Percentiles rank a stretch among this genome's conserved stretches.
phyloP scores from a whole-genome alignment of 2,797 vertebrate species.

The Siniperca scherzeri region DNA sequence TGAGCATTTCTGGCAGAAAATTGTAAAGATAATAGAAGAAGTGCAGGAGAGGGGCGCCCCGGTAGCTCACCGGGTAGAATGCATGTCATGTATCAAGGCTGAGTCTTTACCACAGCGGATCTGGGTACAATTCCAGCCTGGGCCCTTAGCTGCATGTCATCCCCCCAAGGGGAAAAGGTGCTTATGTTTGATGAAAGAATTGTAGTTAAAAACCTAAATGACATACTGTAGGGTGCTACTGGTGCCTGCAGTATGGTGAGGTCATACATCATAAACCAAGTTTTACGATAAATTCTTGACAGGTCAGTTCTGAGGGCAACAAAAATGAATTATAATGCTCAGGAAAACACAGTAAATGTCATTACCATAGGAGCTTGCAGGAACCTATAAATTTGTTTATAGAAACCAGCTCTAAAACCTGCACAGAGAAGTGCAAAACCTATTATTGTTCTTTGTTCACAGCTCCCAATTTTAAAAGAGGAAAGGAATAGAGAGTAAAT shows the following conservation, averaged over 20 bases:
- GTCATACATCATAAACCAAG: slow-evolving; percentile 17
- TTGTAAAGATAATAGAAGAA: not conserved
- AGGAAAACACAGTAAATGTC: slow-evolving; percentile 37
- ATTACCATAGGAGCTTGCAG: slow-evolving; percentile 18
- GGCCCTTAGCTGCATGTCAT: too few species aligned
- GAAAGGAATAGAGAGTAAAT: not conserved
- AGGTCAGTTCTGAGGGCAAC: slow-evolving; percentile 16
- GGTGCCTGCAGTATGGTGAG: not conserved
- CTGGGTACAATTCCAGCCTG: too few species aligned
- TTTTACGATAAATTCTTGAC: slow-evolving; percentile 27
- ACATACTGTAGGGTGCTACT: not conserved
- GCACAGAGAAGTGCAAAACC: slow-evolving; percentile 5
- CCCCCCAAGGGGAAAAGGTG: not conserved
- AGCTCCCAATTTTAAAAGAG: slow-evolving; percentile 4
- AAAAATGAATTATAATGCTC: slow-evolving; percentile 30
- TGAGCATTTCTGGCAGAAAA: not conserved
- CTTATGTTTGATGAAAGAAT: not conserved
- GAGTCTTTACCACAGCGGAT: too few species aligned
- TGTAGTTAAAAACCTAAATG: not conserved
- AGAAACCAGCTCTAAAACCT: slow-evolving; percentile 20
- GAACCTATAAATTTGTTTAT: slow-evolving; percentile 29
- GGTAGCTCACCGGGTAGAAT: too few species aligned
- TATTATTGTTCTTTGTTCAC: not conserved
- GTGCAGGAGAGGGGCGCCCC: too few species aligned
- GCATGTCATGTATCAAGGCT: too few species aligned